Conservation (phyloP, 2,888 invertebrate genomes). For the Drosophila anceps region DNA sequence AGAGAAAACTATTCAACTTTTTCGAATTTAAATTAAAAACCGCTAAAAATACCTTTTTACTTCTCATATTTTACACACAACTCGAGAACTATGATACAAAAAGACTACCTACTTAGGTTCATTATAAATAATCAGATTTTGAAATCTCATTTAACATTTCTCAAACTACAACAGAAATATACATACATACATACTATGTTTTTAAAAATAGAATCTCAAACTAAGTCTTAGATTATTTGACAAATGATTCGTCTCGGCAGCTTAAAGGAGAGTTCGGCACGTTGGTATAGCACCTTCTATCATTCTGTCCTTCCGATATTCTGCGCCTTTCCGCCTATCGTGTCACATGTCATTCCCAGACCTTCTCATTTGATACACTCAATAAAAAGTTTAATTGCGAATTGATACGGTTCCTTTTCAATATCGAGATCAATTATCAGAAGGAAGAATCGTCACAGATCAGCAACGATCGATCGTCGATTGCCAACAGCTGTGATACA, state of each 20-base stretch:
- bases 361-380: constrained; percentile 31
- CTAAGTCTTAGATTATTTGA: no score
- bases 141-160: no score
- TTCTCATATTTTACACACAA: background rate
- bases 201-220: no score
- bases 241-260: background rate
- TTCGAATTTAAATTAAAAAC: background rate
- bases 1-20: no score
- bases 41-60: no score
- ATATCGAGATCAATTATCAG: constrained; percentile 27
- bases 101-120: no score
- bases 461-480: background rate
- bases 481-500: constrained; percentile 42
- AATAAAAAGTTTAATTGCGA: constrained; percentile 39
- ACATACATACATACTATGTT: no score
- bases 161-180: no score
- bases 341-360: background rate
- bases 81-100: background rate
- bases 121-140: no score
- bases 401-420: constrained; percentile 25
- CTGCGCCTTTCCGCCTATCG: background rate
- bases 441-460: constrained; percentile 16
- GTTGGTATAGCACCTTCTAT: background rate
- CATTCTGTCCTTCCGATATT: background rate
- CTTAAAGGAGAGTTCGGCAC: background rate